phyloP scores from a whole-genome alignment of 2,113 vertebrate genomes.

The Rafetus swinhoei region DNA sequence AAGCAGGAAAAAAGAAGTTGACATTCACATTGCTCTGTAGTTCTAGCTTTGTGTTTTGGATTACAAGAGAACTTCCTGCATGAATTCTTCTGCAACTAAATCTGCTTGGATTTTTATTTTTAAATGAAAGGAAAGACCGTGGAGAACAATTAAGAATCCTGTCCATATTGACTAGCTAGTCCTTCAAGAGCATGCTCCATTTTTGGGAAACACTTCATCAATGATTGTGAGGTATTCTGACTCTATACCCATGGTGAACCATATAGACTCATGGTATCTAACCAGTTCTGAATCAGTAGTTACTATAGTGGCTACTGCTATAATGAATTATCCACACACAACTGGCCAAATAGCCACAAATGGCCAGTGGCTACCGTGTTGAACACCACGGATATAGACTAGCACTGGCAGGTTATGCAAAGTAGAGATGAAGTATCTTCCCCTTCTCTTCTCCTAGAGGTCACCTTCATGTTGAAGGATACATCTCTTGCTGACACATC shows the following conservation, averaged over 20 bases:
- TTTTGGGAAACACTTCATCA: neutral
- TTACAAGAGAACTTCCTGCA: neutral
- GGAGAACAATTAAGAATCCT: neutral
- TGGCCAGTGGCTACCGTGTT: no score
- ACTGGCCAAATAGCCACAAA: no score
- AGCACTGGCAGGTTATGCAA: neutral
- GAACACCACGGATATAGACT: neutral
- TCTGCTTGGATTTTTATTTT: neutral
- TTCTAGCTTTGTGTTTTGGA: neutral
- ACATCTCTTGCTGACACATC: neutral
- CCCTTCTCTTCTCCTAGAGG: neutral
- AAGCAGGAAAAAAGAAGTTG: neutral
- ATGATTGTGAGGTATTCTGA: neutral
- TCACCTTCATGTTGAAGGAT: neutral
- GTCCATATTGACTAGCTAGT: neutral
- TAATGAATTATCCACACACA: no score
- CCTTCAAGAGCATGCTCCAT: neutral
- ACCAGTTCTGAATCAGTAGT: no score
- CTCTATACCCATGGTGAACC: neutral
- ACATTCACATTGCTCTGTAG: neutral
- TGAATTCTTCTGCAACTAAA: neutral
- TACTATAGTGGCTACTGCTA: no score
- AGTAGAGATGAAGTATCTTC: neutral
- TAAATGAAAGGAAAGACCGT: neutral
- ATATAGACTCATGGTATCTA: neutral